phyloP scores from a whole-genome alignment of 2,113 vertebrate species.

The Cisticola juncidis region DNA sequence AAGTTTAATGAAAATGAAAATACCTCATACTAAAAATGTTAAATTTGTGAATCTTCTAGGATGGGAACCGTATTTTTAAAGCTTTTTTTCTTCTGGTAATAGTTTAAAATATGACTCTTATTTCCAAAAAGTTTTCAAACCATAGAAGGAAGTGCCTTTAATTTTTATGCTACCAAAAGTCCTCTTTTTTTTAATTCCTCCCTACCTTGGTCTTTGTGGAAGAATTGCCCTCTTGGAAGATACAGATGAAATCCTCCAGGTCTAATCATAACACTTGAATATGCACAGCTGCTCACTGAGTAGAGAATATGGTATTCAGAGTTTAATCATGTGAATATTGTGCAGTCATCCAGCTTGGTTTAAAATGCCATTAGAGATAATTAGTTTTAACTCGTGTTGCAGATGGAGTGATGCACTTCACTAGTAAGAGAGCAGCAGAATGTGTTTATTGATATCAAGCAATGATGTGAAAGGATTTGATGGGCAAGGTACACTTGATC shows the following conservation, averaged over 20 bases:
- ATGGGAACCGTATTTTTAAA: not conserved
- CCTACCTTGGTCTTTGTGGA: not conserved
- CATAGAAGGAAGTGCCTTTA: not conserved
- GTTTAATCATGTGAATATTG: not conserved
- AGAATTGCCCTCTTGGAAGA: not conserved
- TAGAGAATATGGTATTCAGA: not conserved
- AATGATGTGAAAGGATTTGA: not conserved
- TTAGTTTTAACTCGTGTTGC: not conserved
- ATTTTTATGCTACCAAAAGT: not conserved
- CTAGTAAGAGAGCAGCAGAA: not conserved
- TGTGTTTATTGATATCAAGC: not conserved
- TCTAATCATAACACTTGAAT: not conserved
- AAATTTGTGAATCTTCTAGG: not conserved
- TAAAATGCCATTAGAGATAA: not conserved
- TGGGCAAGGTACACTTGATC: not conserved
- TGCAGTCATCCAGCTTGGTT: not conserved
- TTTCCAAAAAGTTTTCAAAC: not conserved
- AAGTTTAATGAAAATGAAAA: not conserved
- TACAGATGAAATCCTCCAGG: not conserved
- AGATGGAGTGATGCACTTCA: not conserved
- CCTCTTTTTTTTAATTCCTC: not conserved
- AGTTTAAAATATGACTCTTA: not conserved
- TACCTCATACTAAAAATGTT: not conserved
- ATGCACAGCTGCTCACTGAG: not conserved
- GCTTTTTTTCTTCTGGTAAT: not conserved